Conservation (phyloP, 37 sponge, comb jelly and placozoan species). For the Chondrilla cf. caribensis region DNA sequence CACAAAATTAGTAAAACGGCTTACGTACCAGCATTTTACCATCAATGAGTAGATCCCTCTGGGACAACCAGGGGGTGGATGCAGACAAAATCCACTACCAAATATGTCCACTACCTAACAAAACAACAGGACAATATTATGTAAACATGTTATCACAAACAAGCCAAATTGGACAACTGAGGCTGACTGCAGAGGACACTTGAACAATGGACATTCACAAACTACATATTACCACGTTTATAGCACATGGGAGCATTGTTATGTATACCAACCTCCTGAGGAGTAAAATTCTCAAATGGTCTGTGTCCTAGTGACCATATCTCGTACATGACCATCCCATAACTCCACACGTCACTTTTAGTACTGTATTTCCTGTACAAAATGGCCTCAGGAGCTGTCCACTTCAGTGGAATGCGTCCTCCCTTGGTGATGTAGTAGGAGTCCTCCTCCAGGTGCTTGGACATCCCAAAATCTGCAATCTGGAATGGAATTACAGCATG, state of each 20-base stretch:
- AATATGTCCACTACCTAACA: neutral
- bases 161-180: too few species aligned
- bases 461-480: conserved; percentile 27
- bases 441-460: neutral
- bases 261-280: neutral
- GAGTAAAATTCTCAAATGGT: neutral
- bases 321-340: conserved; percentile 28
- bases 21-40: conserved; percentile 19
- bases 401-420: conserved; percentile 20
- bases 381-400: conserved; percentile 35
- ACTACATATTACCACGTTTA: too few species aligned
- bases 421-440: conserved; percentile 2
- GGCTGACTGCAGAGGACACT: too few species aligned
- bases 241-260: neutral
- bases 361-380: conserved; percentile 18
- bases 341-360: conserved; percentile 32
- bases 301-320: conserved; percentile 33
- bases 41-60: conserved; percentile 19
- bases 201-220: too few species aligned
- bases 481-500: neutral
- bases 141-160: too few species aligned
- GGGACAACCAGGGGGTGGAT: conserved; percentile 19
- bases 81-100: conserved; percentile 11
- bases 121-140: neutral
- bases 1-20: too few species aligned